Percentiles rank a stretch among this genome's conserved stretches.
These are phyloP conservation scores for Streptopelia turtur DNA, from an alignment of 2,797 vertebrate genomes.

Conservation along the genomic window DNA sequence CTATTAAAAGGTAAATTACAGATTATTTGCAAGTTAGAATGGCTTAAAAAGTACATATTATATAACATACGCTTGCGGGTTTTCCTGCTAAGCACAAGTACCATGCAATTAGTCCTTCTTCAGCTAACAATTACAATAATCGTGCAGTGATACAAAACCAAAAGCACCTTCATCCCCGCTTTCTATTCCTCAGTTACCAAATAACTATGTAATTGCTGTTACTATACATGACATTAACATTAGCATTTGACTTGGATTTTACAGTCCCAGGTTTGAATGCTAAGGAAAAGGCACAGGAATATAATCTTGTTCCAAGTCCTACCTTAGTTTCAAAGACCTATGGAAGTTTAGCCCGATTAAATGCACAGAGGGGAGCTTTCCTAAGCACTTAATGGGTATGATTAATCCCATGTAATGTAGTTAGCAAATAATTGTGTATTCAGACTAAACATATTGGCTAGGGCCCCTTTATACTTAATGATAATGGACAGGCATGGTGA, in stretches of 20 bases:
- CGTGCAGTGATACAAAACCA: not conserved
- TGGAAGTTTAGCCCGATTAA: not conserved
- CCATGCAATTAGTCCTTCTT: slow-evolving; percentile 24
- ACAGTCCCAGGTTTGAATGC: not conserved
- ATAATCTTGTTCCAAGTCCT: not conserved
- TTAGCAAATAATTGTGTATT: not conserved
- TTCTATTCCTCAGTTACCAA: slow-evolving; percentile 5
- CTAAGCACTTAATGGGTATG: not conserved
- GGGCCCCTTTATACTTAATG: not conserved
- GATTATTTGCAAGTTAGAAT: slow-evolving; percentile 36
- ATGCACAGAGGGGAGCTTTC: not conserved
- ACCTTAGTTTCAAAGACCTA: not conserved
- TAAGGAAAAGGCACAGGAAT: not conserved
- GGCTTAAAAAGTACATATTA: slow-evolving; percentile 3
- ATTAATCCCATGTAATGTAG: not conserved
- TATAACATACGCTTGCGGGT: not conserved
- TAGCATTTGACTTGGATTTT: not conserved
- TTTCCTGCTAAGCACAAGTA: slow-evolving; percentile 16
- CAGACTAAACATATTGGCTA: not conserved
- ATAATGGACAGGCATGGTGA: not conserved
- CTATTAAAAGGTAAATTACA: slow-evolving; percentile 53
- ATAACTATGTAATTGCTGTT: not conserved
- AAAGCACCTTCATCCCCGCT: not conserved
- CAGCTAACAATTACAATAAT: slow-evolving; percentile 30
- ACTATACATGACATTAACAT: not conserved